Percentiles rank a stretch among this genome's conserved stretches.
Conservation (phyloP, 2,113 vertebrate species). For the Sus scrofa region T2T-Sscrofa CM000823.6:43058501-43059000, state of each 20-base stretch:
- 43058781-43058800: constrained; percentile 67
- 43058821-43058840: constrained; percentile 28
- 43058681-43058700: background rate
- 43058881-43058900: background rate
- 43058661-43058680: background rate
- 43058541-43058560: background rate
- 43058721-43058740: constrained; percentile 32
- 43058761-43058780: constrained; percentile 56
- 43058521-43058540: constrained; percentile 28
- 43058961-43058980: background rate
- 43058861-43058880: constrained; percentile 37
- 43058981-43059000: background rate
- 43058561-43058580: background rate
- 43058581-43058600: background rate
- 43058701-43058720: constrained; percentile 26
- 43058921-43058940: constrained; percentile 20
- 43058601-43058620: background rate
- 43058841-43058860: constrained; percentile 40
- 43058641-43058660: background rate
- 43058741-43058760: constrained; percentile 43
- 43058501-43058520: background rate
- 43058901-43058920: constrained; percentile 45
- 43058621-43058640: constrained; percentile 4
- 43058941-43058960: constrained; percentile 49
- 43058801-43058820: constrained; percentile 48